Evolutionary conservation across 2,113 vertebrate species (phyloP).

Genomic region (Castor canadensis): DNA sequence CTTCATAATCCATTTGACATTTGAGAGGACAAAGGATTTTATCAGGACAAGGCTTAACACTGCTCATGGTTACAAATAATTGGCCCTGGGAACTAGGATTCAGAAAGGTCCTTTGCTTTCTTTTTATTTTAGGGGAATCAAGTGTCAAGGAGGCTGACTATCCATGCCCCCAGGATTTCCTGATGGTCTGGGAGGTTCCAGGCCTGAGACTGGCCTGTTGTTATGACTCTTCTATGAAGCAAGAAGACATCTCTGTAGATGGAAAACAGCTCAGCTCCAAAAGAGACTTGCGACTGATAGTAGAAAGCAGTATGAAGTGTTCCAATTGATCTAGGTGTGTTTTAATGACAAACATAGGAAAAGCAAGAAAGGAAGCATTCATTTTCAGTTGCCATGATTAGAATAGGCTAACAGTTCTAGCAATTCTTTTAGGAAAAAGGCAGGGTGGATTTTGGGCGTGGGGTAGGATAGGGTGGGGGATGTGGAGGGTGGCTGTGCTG

Average conservation of each 20-base stretch:
- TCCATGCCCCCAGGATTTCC: slow-evolving; percentile 23
- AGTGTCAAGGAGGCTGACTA: slow-evolving; percentile 55
- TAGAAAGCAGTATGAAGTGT: neutral
- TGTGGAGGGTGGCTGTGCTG: neutral
- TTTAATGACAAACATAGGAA: neutral
- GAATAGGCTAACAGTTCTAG: slow-evolving; percentile 20
- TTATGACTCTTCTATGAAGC: neutral
- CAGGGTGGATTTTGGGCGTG: neutral
- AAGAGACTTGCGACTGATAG: neutral
- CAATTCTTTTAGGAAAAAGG: slow-evolving; percentile 34
- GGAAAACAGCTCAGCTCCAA: neutral
- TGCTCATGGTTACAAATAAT: slow-evolving; percentile 49
- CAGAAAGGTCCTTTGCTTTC: neutral
- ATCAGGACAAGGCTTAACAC: slow-evolving; percentile 49
- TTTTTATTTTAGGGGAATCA: slow-evolving; percentile 53
- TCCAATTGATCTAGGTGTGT: neutral
- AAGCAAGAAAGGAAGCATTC: neutral
- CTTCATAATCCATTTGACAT: slow-evolving; percentile 33
- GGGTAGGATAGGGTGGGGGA: neutral
- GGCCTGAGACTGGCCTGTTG: neutral
- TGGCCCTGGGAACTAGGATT: neutral
- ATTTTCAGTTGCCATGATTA: neutral
- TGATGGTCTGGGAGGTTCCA: slow-evolving; percentile 13
- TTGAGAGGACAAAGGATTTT: slow-evolving; percentile 51
- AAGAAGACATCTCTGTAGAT: neutral